Conservation (phyloP, 2,797 vertebrate genomes). For the Coregonus suidteri region DNA sequence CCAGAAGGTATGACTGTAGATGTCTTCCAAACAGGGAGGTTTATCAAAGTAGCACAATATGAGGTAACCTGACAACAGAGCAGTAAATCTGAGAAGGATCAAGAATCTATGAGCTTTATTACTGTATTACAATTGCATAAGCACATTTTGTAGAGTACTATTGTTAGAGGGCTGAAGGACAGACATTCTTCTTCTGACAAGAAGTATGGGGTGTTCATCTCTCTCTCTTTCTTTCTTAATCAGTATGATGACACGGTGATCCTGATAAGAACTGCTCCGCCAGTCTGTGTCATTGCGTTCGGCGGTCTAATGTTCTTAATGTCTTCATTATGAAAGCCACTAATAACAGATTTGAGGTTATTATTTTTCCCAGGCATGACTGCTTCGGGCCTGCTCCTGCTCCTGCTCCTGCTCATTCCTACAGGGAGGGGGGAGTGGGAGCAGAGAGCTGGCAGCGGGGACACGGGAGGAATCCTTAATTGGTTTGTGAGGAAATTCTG, state of each 20-base stretch:
- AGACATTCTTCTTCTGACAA: neutral
- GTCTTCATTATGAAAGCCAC: slow-evolving; percentile 18
- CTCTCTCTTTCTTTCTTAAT: neutral
- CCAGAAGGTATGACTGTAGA: neutral
- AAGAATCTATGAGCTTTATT: neutral
- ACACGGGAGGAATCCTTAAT: slow-evolving; percentile 22
- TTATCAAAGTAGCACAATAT: neutral
- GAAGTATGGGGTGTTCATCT: neutral
- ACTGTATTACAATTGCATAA: neutral
- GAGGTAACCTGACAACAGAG: neutral
- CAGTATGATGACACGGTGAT: neutral
- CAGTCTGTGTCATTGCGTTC: neutral
- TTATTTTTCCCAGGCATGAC: slow-evolving; percentile 1
- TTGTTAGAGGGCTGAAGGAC: neutral
- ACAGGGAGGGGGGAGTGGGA: neutral
- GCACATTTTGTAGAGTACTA: neutral
- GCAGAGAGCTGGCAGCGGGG: neutral
- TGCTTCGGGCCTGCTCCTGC: neutral
- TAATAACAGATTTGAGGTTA: neutral
- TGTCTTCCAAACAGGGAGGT: neutral
- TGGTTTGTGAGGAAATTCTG: slow-evolving; percentile 21
- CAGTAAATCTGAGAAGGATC: neutral
- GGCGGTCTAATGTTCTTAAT: slow-evolving; percentile 5
- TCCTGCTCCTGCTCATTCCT: neutral
- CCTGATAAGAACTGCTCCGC: neutral